Base-by-base conservation (phyloP, 2,888 invertebrate species). In the Synanthedon vespiformis region DNA sequence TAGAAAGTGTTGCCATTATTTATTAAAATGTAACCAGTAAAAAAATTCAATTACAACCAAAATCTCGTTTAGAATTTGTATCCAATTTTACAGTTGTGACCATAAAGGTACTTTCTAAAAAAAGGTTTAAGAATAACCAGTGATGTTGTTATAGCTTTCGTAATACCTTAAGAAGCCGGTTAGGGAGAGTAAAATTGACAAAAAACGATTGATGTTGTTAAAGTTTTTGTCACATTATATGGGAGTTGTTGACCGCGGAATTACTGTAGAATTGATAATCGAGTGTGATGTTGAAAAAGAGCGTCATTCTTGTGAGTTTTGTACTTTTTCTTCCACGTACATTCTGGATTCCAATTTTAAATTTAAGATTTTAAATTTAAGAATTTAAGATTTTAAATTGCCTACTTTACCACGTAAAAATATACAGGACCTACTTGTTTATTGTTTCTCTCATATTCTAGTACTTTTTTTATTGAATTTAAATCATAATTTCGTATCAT, bases 171-270 rank as follows among this genome's bases (percentile, higher is more conserved):
- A 4, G 13, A 51, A 34, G 48, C 55, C 53, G 52, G 53, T 55
- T 55, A 54, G 54, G 54, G 51, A 51, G 49, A 41, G 18, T 22
- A 16, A 50, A 34, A 44, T 40, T 47, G 14, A 55, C 44, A 55
- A 55, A 55, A 55, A 55, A 52, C 22, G 13, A 18, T 48, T 48
- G 8, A 48, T 22, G 22, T 22, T 22, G 22, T 22, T 22, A 22
- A 22, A 48, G 53, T 52, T 53, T 52, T 48, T 53, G 53, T 52
- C 50, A 18, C 41, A 11, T 48, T 48, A 48, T 22, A 22, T 49
- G 14, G 52, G 51, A 55, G 55, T 54, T 53, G 50, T 44, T 52
- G 55, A 54, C 55, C 55, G 55, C 54, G 40, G 54, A 54, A 52
- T 53, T 50, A 44, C 50, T 53, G 51, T 55, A 55, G 50, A 51